Base-by-base conservation (phyloP, 2,888 invertebrate species). In the Vannuccia rotundouncinata region DNA sequence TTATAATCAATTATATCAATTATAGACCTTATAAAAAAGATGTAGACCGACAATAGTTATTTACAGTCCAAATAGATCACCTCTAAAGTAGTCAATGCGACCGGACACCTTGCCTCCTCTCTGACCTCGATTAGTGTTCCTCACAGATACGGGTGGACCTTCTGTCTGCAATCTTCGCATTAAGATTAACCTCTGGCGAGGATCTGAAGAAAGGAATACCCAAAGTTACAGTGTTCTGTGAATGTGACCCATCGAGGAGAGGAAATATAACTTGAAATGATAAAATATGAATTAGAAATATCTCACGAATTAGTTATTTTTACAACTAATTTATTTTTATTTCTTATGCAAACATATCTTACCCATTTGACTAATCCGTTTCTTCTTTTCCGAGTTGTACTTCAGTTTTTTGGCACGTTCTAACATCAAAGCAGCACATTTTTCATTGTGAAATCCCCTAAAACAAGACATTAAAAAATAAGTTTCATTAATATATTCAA, bases 391-490 rank as follows among this genome's bases (percentile, higher is more conserved):
- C 1, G 77, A 45, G 77, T 77, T 45, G 45, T 59, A 74, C 27
- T 77, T 77, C 31, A 77, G n/a, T 27, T 77, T 77, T 31, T 77
- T 77, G 29, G 77, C 77, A 1, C 77, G 2, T 13, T 77, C 77
- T 17, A 77, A 25, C 77, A 77, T 77, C 77, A 45, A 22, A n/a
- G 31, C 45, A n/a, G 77, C 77, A 60, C 77, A 59, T 31, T 60
- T 31, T 5, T 77, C 77, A 31, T 77, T 31, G n/a, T 59, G 1
- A 45, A 77, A 77, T 5, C 77, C 77, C 77, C 77, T 77, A 22
- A 0, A 77, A 73, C 22, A 27, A 28, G n/a, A 28, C 5, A 45
- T 10, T n/a, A n/a, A n/a, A n/a, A n/a, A n/a, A n/a, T n/a, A n/a
- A n/a, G n/a, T n/a, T n/a, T n/a, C n/a, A n/a, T n/a, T n/a, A 59